Conservation (phyloP, 2,797 vertebrate genomes). For the Lophotriccus pileatus region DNA sequence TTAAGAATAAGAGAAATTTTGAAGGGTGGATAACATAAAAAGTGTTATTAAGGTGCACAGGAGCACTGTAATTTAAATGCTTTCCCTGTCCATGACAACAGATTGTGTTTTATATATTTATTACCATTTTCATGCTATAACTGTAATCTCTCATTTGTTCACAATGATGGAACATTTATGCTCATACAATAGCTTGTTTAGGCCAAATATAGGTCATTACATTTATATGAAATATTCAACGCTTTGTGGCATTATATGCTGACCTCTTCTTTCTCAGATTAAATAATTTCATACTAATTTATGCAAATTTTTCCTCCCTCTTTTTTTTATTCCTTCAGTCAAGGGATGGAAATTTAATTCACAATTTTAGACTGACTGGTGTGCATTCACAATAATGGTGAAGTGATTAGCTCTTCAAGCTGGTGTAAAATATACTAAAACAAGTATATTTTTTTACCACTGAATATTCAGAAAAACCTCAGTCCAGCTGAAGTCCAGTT, state of each 20-base stretch:
- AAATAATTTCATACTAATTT: neutral
- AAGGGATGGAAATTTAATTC: neutral
- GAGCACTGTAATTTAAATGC: neutral
- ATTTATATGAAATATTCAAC: neutral
- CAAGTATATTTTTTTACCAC: neutral
- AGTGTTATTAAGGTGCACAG: neutral
- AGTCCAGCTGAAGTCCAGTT: conserved; percentile 21
- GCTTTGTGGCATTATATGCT: neutral
- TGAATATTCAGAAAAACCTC: conserved; percentile 18
- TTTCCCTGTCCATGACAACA: neutral
- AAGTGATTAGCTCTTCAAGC: neutral
- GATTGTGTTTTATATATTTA: neutral
- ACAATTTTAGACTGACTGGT: neutral
- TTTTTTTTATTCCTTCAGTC: neutral
- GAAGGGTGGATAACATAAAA: neutral
- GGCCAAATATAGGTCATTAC: neutral
- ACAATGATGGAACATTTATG: neutral
- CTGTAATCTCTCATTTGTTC: neutral
- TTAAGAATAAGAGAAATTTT: neutral
- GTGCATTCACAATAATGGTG: neutral
- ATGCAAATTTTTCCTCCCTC: neutral
- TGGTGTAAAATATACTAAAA: neutral
- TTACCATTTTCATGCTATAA: neutral
- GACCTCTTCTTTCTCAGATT: neutral
- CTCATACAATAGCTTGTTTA: neutral